Evolutionary conservation across 2,113 vertebrate genomes (phyloP), one percentile per base, ranked within the genome.

Genomic region (Pelmatolapia mariae): DNA sequence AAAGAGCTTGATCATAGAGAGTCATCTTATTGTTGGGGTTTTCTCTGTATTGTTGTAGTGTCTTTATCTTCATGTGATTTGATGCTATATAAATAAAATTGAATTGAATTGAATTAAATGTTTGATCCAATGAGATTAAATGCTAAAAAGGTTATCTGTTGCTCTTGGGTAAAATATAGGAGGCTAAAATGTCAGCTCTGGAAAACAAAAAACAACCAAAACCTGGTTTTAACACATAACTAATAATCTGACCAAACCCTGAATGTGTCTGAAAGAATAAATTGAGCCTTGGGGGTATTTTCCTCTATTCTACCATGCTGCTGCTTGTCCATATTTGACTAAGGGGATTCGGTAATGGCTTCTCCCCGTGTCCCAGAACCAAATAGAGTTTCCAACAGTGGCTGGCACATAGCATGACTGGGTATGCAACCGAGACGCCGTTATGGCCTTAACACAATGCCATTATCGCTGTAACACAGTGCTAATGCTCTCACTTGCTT

Each of bases 361-460:
- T 89, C 81, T 92, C 92, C 85, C 82, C 13, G 3, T 81, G 81
- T 94, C 88, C 91, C 92, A 84, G 43, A 89, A 89, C 89, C 83
- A 88, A 92, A 86, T 81, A 81, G 87, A 87, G 61, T 92, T 91
- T 92, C 91, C 87, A 91, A 50, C 92, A 86, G 82, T 80, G 73
- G 82, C 83, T 93, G 91, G 87, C 86, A 89, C 87, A 66, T 80
- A 81, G 83, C 88, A 91, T 89, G 91, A 66, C 87, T 86, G 87
- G 82, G 71, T 90, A 80, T 92, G 89, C 92, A 91, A 92, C 89
- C 18, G 86, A 93, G 89, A 91, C 68, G 50, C 71, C 12, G 85
- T 92, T 92, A 94, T 91, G 85, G 93, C 90, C 45, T 85, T 83
- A 93, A 94, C 91, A 93, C 91, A 92, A 87, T 79, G 90, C 82